A percentile compares a stretch with the other conserved stretches of the same genome.
Evolutionary conservation across 2,113 vertebrate genomes (phyloP).

Genomic region (Peromyscus leucopus): DNA sequence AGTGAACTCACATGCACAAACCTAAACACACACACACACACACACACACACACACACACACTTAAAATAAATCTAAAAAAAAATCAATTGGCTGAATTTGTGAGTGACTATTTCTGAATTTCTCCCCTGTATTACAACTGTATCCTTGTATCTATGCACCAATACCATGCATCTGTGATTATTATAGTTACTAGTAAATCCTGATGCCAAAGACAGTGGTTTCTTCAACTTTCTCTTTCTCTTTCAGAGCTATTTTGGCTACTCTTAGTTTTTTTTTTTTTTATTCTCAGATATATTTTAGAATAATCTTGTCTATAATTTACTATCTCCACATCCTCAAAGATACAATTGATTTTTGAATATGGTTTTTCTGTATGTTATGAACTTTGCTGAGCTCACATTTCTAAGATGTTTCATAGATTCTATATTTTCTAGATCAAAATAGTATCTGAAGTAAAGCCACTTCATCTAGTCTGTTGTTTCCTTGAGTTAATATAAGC

Average conservation of each 20-base stretch:
- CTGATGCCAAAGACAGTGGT: background rate
- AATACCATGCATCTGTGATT: background rate
- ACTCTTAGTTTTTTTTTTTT: background rate
- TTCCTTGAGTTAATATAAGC: background rate
- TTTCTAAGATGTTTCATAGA: background rate
- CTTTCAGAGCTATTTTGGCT: background rate
- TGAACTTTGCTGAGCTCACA: background rate
- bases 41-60: background rate
- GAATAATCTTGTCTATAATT: background rate
- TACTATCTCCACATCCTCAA: background rate
- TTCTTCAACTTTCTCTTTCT: slow-evolving; percentile 9
- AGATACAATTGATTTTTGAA: background rate
- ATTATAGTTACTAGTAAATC: background rate
- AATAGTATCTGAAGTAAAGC: background rate
- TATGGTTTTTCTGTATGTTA: background rate
- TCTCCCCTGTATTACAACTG: background rate
- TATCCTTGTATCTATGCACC: background rate
- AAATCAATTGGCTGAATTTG: background rate
- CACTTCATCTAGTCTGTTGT: background rate
- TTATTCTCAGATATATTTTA: background rate
- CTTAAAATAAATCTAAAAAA: background rate
- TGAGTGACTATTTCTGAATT: background rate
- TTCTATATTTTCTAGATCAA: background rate
- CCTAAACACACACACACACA: background rate
- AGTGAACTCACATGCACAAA: background rate